Conservation (phyloP, 1,140 invertebrate species). For the Magallana gigas region DNA sequence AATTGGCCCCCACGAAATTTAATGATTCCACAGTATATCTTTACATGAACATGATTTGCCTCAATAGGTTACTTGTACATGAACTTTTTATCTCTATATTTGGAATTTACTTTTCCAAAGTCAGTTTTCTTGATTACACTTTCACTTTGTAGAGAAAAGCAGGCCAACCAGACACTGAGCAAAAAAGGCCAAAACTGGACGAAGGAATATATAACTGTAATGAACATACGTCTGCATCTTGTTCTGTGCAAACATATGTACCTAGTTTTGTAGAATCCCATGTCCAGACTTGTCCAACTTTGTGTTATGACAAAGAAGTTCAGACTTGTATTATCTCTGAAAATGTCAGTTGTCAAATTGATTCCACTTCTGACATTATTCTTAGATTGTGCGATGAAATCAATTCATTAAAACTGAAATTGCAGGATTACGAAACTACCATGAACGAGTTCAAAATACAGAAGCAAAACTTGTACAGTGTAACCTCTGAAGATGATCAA, state of each 20-base stretch:
- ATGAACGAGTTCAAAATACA: too few relatives aligned
- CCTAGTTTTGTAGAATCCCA: not conserved
- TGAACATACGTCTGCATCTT: conserved; percentile 4
- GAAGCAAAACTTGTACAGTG: too few relatives aligned
- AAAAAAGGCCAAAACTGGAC: not conserved
- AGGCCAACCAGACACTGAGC: not conserved
- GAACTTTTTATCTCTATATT: not conserved
- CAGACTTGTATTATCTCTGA: too few relatives aligned
- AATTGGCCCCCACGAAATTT: too few relatives aligned
- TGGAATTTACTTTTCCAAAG: not conserved
- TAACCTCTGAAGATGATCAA: too few relatives aligned
- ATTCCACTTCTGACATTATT: too few relatives aligned
- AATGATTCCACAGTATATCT: too few relatives aligned
- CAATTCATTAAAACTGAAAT: too few relatives aligned
- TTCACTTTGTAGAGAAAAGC: not conserved
- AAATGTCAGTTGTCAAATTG: too few relatives aligned
- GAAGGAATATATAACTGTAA: not conserved
- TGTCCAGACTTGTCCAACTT: not conserved
- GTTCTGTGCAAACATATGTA: not conserved
- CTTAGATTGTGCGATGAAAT: too few relatives aligned
- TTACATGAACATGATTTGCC: too few relatives aligned
- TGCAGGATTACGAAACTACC: too few relatives aligned
- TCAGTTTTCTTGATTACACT: not conserved
- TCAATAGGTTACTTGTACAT: not conserved
- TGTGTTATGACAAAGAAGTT: not conserved